These are phyloP conservation scores for Sabatieria punctata DNA, from an alignment of 2,888 invertebrate species.

Conservation along the genomic window DNA sequence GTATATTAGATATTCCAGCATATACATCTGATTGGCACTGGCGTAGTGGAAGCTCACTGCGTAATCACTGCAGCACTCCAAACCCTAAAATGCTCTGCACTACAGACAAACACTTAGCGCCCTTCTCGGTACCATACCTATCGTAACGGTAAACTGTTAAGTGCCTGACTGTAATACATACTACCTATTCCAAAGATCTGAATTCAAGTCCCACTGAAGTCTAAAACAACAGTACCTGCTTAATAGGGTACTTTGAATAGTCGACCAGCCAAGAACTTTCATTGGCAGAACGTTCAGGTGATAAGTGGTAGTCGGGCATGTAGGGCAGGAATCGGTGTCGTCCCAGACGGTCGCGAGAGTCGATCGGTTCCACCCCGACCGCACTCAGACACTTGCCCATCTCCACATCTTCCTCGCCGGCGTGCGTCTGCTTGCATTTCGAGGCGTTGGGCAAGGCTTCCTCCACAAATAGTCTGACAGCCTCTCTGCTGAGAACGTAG, in stretches of 20 bases:
- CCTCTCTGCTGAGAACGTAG: no score
- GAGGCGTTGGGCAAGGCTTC: neutral
- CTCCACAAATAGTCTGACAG: conserved; percentile 2
- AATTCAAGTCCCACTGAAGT: no score
- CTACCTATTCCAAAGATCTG: no score
- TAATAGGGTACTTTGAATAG: no score
- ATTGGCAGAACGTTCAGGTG: neutral
- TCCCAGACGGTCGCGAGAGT: conserved; percentile 11
- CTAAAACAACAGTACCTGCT: no score
- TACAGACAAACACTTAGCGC: no score
- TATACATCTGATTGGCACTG: neutral
- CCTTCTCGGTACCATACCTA: no score
- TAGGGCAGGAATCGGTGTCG: conserved; percentile 10
- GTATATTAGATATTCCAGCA: conserved; percentile 1
- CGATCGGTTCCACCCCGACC: conserved; percentile 11
- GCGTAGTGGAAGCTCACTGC: neutral
- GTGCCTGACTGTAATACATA: no score
- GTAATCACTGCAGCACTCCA: neutral
- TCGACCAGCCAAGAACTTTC: no score
- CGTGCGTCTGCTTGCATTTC: conserved; percentile 1
- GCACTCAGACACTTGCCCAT: conserved; percentile 13
- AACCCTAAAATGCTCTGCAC: no score
- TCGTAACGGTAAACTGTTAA: no score
- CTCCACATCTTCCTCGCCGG: conserved; percentile 14
- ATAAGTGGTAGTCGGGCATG: conserved; percentile 1